Base-by-base conservation (phyloP, 23 tunicate genomes). In the Pegea sp. region DNA sequence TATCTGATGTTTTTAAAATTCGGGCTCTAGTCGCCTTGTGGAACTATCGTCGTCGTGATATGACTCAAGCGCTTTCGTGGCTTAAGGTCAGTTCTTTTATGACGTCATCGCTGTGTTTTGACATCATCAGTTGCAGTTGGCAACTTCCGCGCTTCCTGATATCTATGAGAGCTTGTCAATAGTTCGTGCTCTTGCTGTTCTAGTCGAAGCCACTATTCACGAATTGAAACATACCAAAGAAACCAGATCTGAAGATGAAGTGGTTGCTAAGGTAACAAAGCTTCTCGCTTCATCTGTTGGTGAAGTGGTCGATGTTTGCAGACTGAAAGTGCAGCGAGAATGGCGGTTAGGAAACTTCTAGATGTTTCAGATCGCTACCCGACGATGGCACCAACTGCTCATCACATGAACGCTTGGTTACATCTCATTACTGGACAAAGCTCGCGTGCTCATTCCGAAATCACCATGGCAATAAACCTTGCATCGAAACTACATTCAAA, bases 1-100 rank as follows among this genome's bases (percentile, higher is more conserved):
- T 55, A 6, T 8, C 5, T 24, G 31, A 22, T 18, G 25, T 7
- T 16, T 65, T 81, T 23, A 61, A 60, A 63, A 44, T 61, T 0
- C 60, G 71, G 49, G 2, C 80, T 4, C 53, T 29, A 20, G 58
- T 81, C 70, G 75, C 80, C 5, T 64, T 81, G 11, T 81, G 93
- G 93, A 67, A 68, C 29, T 59, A 38, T 24, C 53, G 93, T 56
- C 48, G 49, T 22, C 48, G 54, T 11, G 78, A 70, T 5, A 26
- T 22, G 18, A 26, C 33, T 22, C 30, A 31, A 8, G 46, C 13
- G 16, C 46, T 38, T 11, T 38, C 46, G 19, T 20, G 24, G 24
- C 24, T 0, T 52, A 52, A 52, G 22, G 56, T 52, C 22, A 52
- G 56, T 24, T 52, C n/a, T n/a, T n/a, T n/a, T n/a, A n/a, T n/a